phyloP scores from a whole-genome alignment of 2,888 invertebrate genomes.

The Polydrusus cervinus region DNA sequence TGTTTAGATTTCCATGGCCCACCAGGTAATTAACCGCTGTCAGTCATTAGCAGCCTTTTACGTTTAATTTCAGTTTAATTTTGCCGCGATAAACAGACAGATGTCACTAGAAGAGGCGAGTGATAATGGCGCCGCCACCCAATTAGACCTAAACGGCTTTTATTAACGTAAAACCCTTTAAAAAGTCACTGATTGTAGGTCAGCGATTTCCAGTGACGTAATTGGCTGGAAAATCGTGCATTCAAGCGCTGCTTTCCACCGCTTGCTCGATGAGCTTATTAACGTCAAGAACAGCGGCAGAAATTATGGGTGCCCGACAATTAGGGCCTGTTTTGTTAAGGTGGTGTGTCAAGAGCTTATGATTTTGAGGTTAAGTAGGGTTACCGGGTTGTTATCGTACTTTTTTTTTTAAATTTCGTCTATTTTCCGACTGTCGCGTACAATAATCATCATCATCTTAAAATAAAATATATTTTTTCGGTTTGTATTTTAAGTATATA shows the following conservation, averaged over 20 bases:
- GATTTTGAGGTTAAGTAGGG: slow-evolving; percentile 34
- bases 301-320: slow-evolving; percentile 47
- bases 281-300: slow-evolving; percentile 47
- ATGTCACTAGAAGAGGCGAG: slow-evolving; percentile 34
- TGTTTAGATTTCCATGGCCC: slow-evolving; percentile 37
- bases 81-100: slow-evolving; percentile 40
- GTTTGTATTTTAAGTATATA: too few relatives aligned
- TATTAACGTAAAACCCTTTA: slow-evolving; percentile 44
- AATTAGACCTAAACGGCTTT: slow-evolving; percentile 41
- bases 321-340: slow-evolving; percentile 48
- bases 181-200: slow-evolving; percentile 48
- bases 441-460: too few relatives aligned
- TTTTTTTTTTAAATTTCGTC: too few relatives aligned
- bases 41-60: slow-evolving; percentile 40
- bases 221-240: slow-evolving; percentile 50
- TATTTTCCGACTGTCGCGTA: too few relatives aligned
- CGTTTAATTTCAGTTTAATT: slow-evolving; percentile 38
- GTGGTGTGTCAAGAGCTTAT: slow-evolving; percentile 49
- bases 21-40: slow-evolving; percentile 39
- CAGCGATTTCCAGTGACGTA: slow-evolving; percentile 45
- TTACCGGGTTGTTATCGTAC: too few relatives aligned
- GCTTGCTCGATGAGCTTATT: slow-evolving; percentile 48
- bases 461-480: too few relatives aligned
- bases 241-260: slow-evolving; percentile 37
- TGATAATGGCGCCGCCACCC: slow-evolving; percentile 38